Base-by-base conservation (phyloP, 2,113 vertebrate species). In the Pluvialis apricaria region DNA sequence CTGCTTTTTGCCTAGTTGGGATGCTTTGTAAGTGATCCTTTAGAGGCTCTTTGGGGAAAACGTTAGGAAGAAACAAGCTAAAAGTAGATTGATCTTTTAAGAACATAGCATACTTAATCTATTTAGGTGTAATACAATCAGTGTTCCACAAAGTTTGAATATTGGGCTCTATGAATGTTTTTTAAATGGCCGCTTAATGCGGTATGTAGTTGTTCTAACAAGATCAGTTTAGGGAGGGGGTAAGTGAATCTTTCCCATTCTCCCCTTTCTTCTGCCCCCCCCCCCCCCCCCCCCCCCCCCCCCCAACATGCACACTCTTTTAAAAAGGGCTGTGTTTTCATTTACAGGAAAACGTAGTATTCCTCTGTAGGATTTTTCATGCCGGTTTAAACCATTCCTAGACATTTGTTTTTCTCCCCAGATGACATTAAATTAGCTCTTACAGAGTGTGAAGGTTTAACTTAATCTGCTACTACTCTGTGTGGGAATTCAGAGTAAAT, bases 301-400 rank as follows among this genome's bases (percentile, higher is more conserved):
- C 3, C 10, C 2, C 3, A 42, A 5, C 7, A 31, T 9, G 32
- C 51, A 24, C 2, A 0, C 4, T 40, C 3, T 22, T 57, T 55
- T 34, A 34, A 32, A 83, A 87, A 81, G 25, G 5, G 5, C 24
- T 55, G 1, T 71, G 31, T 75, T 86, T 94, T 70, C 73, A 36
- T 26, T 61, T 75, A 70, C 20, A 73, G 17, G 20, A 69, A 81
- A 78, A 45, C 8, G 6, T 2, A 15, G 3, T 90, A 61, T 61
- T 86, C n/a, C 9, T 95, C 34, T 86, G 57, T 32, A 72, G 61
- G 5, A 25, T 42, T 90, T 92, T 71, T 57, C 4, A 8, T 80
- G 57, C 20, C 9, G 45, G 11, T 82, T 92, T n/a, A 42, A 92
- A 66, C 38, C 5, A 51, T 66, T 88, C 22, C 14, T 82, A 40